Base-by-base conservation (phyloP, 2,797 vertebrate genomes). In the Platyrinchus mystaceus region DNA sequence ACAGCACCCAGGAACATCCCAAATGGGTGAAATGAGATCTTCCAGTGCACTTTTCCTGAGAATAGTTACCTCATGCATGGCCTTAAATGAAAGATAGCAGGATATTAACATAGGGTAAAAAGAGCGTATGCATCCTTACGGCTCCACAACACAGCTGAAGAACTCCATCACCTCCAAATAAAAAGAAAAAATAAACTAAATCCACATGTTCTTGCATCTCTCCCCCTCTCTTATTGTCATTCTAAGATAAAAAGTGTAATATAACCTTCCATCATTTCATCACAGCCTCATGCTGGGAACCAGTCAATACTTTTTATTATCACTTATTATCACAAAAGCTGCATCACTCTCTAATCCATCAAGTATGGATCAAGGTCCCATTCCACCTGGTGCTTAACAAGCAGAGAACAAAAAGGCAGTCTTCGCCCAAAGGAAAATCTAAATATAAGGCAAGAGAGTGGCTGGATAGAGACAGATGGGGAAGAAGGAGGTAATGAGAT, bases 241-340 rank as follows among this genome's bases (percentile, higher is more conserved):
- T 73, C 26, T 64, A 34, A 80, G 64, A 53, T 56, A 80, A 83
- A 87, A 84, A 34, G 26, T 80, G 13, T 43, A 73, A 74, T 79
- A 63, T 36, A 94, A 76, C 74, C 63, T 90, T 91, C 74, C 32
- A 73, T 67, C 52, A 74, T 73, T 89, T 90, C 63, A 84, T 89
- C 80, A 86, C 41, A 94, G 67, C 21, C 20, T 89, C 70, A 79
- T 23, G 32, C 69, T 88, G 77, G 69, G 87, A 94, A 58, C 2
- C 24, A 82, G 69, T 90, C 95, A 95, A 93, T 93, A 92, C 37
- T 64, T 91, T 95, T 91, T 95, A 84, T 95, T 95, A 88, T 84
- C 86, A 92, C 60, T 93, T 95, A 92, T 87, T 94, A 80, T 46
- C 63, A 74, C 74, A 87, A 93, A 93, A 93, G 52, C 74, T 77